Evolutionary conservation across 2,113 vertebrate genomes (phyloP).

Genomic region (Tympanuchus pallidicinctus): DNA sequence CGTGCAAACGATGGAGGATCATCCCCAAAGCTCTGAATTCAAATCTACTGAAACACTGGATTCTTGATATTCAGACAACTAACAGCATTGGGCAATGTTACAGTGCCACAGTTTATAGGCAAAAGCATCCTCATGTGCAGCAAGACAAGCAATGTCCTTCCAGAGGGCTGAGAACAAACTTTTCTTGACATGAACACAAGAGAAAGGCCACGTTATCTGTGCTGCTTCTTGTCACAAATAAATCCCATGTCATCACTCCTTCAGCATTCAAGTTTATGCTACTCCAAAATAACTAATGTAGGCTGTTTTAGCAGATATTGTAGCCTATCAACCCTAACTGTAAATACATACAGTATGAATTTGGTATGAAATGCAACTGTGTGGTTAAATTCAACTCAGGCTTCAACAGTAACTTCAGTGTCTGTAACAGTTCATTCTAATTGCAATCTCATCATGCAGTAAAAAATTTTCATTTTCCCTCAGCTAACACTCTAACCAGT

Average conservation of each 20-base stretch:
- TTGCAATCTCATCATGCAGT: accelerated
- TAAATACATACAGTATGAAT: accelerated
- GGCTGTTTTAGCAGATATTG: neutral
- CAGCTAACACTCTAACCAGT: neutral
- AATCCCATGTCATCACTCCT: neutral
- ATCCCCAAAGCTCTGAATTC: neutral
- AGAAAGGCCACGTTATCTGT: neutral
- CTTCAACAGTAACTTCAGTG: neutral
- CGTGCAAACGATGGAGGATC: neutral
- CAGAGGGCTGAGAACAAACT: neutral
- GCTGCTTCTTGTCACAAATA: neutral
- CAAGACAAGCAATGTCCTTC: neutral
- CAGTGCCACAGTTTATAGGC: neutral
- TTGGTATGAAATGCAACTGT: neutral
- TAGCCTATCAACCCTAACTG: neutral
- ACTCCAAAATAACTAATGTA: neutral
- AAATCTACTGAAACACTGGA: neutral
- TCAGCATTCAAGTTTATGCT: neutral
- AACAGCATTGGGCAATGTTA: neutral
- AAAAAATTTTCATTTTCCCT: neutral
- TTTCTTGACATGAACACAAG: neutral
- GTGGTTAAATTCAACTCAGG: neutral
- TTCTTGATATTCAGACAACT: neutral
- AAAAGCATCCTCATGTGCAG: neutral
- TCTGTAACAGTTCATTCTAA: neutral